phyloP scores from a whole-genome alignment of 2,113 vertebrate species.

The Thalassoma bifasciatum region DNA sequence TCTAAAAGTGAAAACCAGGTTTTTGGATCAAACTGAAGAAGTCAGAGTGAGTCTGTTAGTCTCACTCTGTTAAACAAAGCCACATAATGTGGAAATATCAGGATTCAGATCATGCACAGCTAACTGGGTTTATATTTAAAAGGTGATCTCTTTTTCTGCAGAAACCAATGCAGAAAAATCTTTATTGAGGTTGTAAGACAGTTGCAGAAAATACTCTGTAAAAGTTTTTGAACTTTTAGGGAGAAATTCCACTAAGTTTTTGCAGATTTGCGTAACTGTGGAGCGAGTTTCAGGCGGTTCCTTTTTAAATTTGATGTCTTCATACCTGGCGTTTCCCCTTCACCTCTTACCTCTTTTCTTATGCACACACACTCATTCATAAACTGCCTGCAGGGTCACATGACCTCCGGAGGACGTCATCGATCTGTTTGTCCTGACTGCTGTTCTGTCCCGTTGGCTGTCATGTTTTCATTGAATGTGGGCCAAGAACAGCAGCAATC shows the following conservation, averaged over 20 bases:
- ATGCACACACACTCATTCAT: constrained; percentile 23
- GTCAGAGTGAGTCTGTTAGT: not conserved
- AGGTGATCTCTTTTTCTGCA: no score
- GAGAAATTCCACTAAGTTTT: no score
- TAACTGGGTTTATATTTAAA: not conserved
- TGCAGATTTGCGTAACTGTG: no score
- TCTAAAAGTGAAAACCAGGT: not conserved
- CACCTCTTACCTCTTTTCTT: constrained; percentile 27
- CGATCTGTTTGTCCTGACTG: constrained; percentile 32
- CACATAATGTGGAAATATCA: not conserved
- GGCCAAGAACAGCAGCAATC: not conserved
- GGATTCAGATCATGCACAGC: not conserved
- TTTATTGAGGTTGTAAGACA: no score
- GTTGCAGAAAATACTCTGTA: no score
- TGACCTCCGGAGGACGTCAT: constrained; percentile 1
- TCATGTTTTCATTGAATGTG: not conserved
- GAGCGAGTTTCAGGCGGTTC: no score
- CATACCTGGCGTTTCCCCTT: not conserved
- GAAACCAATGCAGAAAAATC: no score
- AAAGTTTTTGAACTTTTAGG: no score
- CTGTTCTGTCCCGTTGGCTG: not conserved
- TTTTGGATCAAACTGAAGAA: not conserved
- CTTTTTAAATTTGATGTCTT: no score
- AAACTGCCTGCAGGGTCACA: not conserved
- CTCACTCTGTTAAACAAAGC: not conserved